Evolutionary conservation across 2,797 vertebrate species (phyloP), one percentile per base, ranked within the genome.

Genomic region (Morus bassanus): DNA sequence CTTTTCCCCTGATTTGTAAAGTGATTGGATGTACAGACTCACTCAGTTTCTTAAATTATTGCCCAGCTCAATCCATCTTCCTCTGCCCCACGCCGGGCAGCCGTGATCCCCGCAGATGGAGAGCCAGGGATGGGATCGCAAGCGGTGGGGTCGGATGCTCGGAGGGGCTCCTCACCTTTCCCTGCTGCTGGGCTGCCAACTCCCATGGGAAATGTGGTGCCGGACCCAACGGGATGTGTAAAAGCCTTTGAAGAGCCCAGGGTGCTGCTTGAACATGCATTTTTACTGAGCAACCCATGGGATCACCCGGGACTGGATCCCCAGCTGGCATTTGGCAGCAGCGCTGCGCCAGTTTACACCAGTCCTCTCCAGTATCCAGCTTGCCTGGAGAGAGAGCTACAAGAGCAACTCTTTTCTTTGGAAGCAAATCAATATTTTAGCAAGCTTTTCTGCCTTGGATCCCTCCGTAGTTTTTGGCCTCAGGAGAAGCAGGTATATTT

Each of bases 11-110:
- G 97, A 98, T 98, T 98, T 98, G 98, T 98, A 98, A 98, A 98
- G 97, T 97, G 98, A 98, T 98, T 97, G 97, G 96, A 97, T 98
- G 97, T 97, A 97, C 97, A 96, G 96, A 97, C 95, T 97, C 96
- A 94, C 96, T 97, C 97, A 89, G 97, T 97, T 98, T 97, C 97
- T 98, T 96, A 97, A 98, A 98, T 98, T 97, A 98, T 98, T 97
- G 96, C 95, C 96, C 97, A 57, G 95, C 79, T 96, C 96, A 90
- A 98, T 98, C 95, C 93, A 89, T 97, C 97, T 95, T 96, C 88
- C 94, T 72, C 89, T 92, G 85, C 88, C 97, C 95, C 19, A 2
- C 3, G 4, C 89, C 0, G 10, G 89, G 93, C 91, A 91, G 87
- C 93, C 11, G 2, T 74, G 88, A 79, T 93, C 92, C 87, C 68